A percentile compares a stretch with the other conserved stretches of the same genome.
Conservation (phyloP, 2,888 invertebrate genomes). For the Scaptomyza reducta region DNA sequence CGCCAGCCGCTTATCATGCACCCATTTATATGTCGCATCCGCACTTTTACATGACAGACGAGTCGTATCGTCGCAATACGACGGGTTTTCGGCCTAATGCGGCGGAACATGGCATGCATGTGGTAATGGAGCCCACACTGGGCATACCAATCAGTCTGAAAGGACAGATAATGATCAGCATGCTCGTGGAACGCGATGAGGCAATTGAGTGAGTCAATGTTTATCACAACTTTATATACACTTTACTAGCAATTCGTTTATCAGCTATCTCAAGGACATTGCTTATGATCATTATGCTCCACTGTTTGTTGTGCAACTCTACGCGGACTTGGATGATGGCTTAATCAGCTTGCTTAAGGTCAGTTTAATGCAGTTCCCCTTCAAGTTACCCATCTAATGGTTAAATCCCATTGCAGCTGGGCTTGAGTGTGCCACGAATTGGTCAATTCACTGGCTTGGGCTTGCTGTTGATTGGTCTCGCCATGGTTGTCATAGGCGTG, state of each 20-base stretch:
- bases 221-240: background rate
- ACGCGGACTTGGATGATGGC: constrained; percentile 54
- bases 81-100: constrained; percentile 88
- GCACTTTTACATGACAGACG: constrained; percentile 91
- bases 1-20: constrained; percentile 89
- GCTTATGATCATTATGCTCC: constrained; percentile 77
- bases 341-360: constrained; percentile 63
- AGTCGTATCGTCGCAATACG: constrained; percentile 87
- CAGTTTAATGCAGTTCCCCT: background rate
- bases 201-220: constrained; percentile 85
- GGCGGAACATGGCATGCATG: constrained; percentile 87
- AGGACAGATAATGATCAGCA: constrained; percentile 91
- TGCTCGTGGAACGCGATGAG: constrained; percentile 85
- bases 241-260: too few relatives aligned
- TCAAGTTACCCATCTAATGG: background rate
- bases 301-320: constrained; percentile 48
- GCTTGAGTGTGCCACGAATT: constrained; percentile 55
- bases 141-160: constrained; percentile 90
- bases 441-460: constrained; percentile 72
- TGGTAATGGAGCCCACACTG: constrained; percentile 90
- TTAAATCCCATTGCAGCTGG: constrained; percentile 65
- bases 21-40: constrained; percentile 92
- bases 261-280: constrained; percentile 60
- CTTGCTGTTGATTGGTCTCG: constrained; percentile 57
- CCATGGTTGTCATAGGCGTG: constrained; percentile 57